Evolutionary conservation across 1,140 invertebrate genomes (phyloP), one percentile per base, ranked within the genome.

Genomic region (Drosophila sulfurigaster): DNA sequence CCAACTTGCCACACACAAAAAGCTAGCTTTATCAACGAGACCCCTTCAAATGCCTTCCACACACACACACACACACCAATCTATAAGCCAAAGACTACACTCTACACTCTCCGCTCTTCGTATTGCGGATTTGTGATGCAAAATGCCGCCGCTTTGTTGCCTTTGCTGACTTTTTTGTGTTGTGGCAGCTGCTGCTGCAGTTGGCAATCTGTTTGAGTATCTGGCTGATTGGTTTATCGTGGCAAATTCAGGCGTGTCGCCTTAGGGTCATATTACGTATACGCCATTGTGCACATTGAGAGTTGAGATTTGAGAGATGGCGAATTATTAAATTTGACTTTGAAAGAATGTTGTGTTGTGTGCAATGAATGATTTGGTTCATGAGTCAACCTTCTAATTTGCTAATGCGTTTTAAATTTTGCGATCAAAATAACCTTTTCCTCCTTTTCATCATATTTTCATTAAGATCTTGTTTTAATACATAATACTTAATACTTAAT

Each of bases 161-260:
- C 41, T 74, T 81, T 85, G 70, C 20, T 32, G 20, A 8, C 20
- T 49, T n/a, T 16, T 16, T 32, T 30, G 25, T 10, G 10, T 8
- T 56, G 70, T 69, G 78, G 63, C 75, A 67, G 82, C 82, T 82
- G 82, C 82, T 82, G 82, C 38, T 83, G 81, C 81, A 85, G 54
- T 82, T 72, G 72, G 56, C 49, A 81, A 71, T 15, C 58, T 57
- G 71, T 46, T 49, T 69, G 16, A 69, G 67, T 60, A 73, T 77
- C 78, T 72, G 56, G 56, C 71, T 90, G 90, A 91, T 91, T 91
- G 79, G 78, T 69, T 87, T 90, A 91, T 91, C 90, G 90, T 91
- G 89, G 71, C 80, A 75, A 90, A 83, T 70, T 78, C 66, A 86
- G 85, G 83, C 85, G 85, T 91, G 86, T 90, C 74, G 78, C 90